A percentile compares a stretch with the other conserved stretches of the same genome.
These are phyloP conservation scores for Trichogramma pretiosum DNA, from an alignment of 1,140 invertebrate species.

Conservation along the genomic window DNA sequence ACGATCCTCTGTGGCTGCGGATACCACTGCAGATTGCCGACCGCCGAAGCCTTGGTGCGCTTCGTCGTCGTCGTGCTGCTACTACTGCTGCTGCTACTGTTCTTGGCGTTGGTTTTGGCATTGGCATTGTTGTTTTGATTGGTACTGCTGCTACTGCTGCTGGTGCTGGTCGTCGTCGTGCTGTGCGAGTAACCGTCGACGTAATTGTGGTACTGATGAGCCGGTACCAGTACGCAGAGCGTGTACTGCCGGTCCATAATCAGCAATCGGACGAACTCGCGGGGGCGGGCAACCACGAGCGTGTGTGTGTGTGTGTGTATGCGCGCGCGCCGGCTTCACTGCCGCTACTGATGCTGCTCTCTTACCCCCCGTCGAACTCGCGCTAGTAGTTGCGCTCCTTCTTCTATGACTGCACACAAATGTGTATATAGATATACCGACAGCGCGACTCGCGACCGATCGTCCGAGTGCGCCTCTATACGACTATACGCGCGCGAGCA, in stretches of 20 bases:
- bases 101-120: slow-evolving; percentile 3
- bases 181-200: slow-evolving; percentile 32
- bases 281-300: too few species aligned
- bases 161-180: slow-evolving; percentile 10
- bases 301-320: background rate
- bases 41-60: slow-evolving; percentile 23
- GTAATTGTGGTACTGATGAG: slow-evolving; percentile 41
- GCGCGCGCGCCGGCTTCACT: background rate
- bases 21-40: slow-evolving; percentile 6
- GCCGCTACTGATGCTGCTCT: background rate
- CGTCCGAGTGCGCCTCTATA: too few species aligned
- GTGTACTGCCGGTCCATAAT: slow-evolving; percentile 46
- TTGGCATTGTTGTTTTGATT: slow-evolving; percentile 13
- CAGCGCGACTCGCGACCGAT: too few species aligned
- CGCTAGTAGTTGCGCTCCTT: slow-evolving; percentile 15
- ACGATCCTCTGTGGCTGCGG: slow-evolving; percentile 14
- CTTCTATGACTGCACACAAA: too few species aligned
- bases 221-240: slow-evolving; percentile 43
- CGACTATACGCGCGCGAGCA: too few species aligned
- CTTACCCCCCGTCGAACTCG: background rate
- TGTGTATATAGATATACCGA: too few species aligned
- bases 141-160: slow-evolving; percentile 11
- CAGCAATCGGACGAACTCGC: slow-evolving; percentile 18
- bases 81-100: slow-evolving; percentile 12
- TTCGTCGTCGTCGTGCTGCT: slow-evolving; percentile 17